phyloP scores from a whole-genome alignment of 2,888 invertebrate species.

The Dioctria linearis region DNA sequence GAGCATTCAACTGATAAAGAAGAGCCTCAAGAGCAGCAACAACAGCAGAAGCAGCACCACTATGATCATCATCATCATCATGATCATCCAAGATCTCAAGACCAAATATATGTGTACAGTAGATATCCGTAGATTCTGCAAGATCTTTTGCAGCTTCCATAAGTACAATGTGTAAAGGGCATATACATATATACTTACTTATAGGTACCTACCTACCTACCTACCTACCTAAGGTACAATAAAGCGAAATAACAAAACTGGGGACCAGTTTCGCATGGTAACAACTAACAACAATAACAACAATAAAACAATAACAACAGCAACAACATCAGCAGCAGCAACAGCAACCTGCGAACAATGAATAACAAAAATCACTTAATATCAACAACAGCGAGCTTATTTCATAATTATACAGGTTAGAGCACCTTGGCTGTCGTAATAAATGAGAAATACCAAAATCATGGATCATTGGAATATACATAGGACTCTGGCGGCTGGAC shows the following conservation, averaged over 20 bases:
- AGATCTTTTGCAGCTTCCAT: too few relatives aligned
- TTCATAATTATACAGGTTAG: slow-evolving; percentile 45
- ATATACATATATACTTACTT: too few relatives aligned
- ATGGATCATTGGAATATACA: slow-evolving; percentile 20
- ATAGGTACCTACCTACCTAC: too few relatives aligned
- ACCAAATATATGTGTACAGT: too few relatives aligned
- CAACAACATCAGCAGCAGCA: background rate
- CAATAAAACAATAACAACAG: background rate
- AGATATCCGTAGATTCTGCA: too few relatives aligned
- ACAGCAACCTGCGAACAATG: slow-evolving; percentile 15
- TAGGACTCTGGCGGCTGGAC: background rate
- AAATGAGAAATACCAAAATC: slow-evolving; percentile 32
- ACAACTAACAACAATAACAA: background rate
- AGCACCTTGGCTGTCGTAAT: slow-evolving; percentile 21
- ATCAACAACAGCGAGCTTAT: slow-evolving; percentile 37
- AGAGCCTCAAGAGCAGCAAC: background rate
- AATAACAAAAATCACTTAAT: slow-evolving; percentile 50
- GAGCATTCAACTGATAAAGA: slow-evolving; percentile 25
- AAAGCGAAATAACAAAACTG: too few relatives aligned
- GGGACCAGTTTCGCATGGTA: background rate
- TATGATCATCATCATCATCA: too few relatives aligned
- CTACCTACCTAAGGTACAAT: too few relatives aligned
- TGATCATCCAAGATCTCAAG: too few relatives aligned
- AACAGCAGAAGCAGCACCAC: background rate
- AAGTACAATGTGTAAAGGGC: too few relatives aligned